Evolutionary conservation across 2,888 invertebrate genomes (phyloP).

Genomic region (Bimastos eiseni): DNA sequence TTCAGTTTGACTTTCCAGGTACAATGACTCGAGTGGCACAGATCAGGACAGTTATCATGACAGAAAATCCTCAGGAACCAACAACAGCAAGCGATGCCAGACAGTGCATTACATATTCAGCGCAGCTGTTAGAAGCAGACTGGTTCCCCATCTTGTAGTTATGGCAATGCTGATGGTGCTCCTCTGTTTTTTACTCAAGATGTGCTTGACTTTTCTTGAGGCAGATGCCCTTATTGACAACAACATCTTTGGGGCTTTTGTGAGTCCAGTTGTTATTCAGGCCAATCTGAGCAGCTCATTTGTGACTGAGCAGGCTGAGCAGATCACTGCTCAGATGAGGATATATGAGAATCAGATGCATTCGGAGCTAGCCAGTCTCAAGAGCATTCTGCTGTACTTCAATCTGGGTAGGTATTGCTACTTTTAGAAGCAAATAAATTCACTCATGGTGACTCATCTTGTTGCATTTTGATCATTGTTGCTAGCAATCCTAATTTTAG

Average conservation of each 20-base stretch:
- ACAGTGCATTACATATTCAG: background rate
- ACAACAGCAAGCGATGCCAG: background rate
- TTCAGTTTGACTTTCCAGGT: constrained; percentile 16
- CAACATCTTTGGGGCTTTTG: constrained; percentile 38
- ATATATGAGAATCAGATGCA: constrained; percentile 44
- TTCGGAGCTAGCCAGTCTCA: constrained; percentile 41
- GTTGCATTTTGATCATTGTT: background rate
- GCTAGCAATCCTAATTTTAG: background rate
- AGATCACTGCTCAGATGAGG: constrained; percentile 48
- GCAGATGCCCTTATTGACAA: constrained; percentile 32
- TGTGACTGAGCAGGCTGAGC: constrained; percentile 47
- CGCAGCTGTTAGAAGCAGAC: constrained; percentile 23
- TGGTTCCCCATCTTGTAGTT: constrained; percentile 42
- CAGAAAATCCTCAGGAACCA: background rate
- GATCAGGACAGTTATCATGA: background rate
- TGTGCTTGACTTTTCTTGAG: constrained; percentile 29
- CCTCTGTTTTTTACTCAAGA: constrained; percentile 35
- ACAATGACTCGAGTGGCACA: background rate
- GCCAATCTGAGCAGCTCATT: constrained; percentile 47
- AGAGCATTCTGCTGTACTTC: constrained; percentile 43
- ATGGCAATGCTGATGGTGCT: constrained; percentile 37
- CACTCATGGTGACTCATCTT: too few species aligned
- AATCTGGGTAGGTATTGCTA: constrained; percentile 38
- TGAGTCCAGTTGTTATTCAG: constrained; percentile 43
- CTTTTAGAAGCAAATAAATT: background rate